Percentiles rank a stretch among this genome's conserved stretches.
Evolutionary conservation across 2,888 invertebrate species (phyloP).

Genomic region (Microctonus brassicae): DNA sequence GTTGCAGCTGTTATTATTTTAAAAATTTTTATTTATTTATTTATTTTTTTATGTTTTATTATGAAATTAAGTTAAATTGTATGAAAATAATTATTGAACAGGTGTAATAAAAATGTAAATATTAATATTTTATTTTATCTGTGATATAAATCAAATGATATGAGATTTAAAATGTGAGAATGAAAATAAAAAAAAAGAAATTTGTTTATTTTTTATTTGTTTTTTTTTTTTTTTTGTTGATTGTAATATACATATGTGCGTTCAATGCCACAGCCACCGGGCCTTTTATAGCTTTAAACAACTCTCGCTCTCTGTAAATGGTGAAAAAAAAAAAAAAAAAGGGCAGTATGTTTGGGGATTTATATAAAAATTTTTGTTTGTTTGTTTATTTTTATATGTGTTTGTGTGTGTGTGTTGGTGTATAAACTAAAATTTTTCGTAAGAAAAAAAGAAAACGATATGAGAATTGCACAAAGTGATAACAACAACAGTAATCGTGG

Average conservation of each 20-base stretch:
- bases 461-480: conserved; percentile 41
- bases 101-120: too few species aligned
- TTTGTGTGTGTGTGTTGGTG: not conserved
- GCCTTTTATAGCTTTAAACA: conserved; percentile 45
- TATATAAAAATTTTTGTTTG: not conserved
- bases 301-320: conserved; percentile 35
- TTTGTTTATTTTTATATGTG: not conserved
- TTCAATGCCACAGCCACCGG: conserved; percentile 43
- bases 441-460: not conserved
- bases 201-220: too few species aligned
- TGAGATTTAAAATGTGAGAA: not conserved
- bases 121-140: too few species aligned
- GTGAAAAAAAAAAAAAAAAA: conserved; percentile 13
- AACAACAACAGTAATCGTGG: conserved; percentile 41
- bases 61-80: too few species aligned
- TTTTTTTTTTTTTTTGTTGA: too few species aligned
- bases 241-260: not conserved
- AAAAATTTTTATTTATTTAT: too few species aligned
- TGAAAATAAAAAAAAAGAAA: not conserved
- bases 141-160: too few species aligned
- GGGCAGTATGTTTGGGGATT: not conserved
- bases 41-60: too few species aligned
- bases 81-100: too few species aligned
- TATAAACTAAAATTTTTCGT: not conserved
- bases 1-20: too few species aligned